A percentile compares a stretch with the other conserved stretches of the same genome.
Evolutionary conservation across 35 echinoderm and acorn worm genomes (phyloP).

Genomic region (Lytechinus pictus): DNA sequence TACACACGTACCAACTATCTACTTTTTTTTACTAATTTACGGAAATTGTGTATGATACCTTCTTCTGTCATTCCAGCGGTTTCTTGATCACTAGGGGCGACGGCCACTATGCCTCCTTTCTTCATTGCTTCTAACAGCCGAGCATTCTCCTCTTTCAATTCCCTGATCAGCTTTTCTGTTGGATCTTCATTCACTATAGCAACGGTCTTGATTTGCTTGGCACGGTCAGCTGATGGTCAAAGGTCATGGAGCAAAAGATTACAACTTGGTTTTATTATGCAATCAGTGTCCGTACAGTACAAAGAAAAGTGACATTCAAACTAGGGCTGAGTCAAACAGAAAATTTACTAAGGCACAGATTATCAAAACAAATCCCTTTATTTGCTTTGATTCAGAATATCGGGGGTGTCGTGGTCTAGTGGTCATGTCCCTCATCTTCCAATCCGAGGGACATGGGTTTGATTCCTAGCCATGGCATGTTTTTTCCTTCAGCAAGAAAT

Average conservation of each 20-base stretch:
- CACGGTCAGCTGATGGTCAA: slow-evolving; percentile 82
- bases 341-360: neutral
- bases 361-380: neutral
- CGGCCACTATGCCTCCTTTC: slow-evolving; percentile 71
- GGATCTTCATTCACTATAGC: slow-evolving; percentile 97
- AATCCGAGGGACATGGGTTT: no score
- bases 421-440: no score
- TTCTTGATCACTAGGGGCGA: slow-evolving; percentile 39
- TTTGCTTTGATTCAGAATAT: neutral
- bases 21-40: no score
- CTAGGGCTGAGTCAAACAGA: no score
- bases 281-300: neutral
- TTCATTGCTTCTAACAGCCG: slow-evolving; percentile 80
- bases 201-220: slow-evolving; percentile 97
- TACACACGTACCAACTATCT: no score
- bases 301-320: no score
- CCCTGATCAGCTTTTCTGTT: slow-evolving; percentile 95
- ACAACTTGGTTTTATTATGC: neutral
- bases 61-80: slow-evolving; percentile 83
- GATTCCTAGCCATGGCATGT: no score
- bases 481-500: no score
- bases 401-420: no score
- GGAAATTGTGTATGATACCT: slow-evolving; percentile 53
- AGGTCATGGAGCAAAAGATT: neutral
- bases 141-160: slow-evolving; percentile 95